phyloP scores from a whole-genome alignment of 2,113 vertebrate genomes.

The Turnix velox region DNA sequence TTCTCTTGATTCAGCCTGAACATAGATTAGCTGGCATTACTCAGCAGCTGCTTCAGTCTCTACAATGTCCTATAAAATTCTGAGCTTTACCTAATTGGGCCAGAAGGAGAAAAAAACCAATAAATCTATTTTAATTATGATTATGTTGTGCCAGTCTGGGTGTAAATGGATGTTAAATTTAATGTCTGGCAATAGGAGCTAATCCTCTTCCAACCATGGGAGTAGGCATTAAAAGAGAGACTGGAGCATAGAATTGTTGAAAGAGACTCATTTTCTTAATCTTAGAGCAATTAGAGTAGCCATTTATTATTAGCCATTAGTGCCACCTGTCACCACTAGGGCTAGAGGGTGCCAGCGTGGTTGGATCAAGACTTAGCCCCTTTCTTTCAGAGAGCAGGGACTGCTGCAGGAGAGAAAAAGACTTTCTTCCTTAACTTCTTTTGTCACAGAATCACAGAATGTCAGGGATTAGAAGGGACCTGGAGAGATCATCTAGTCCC shows the following conservation, averaged over 20 bases:
- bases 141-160: neutral
- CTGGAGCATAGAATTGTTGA: neutral
- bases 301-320: neutral
- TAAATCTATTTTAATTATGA: constrained; percentile 40
- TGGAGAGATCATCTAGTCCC: no score
- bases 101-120: constrained; percentile 20
- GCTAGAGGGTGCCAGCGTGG: neutral
- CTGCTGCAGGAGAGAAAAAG: no score
- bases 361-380: neutral
- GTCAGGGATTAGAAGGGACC: no score
- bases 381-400: neutral
- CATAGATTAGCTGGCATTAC: neutral
- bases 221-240: neutral
- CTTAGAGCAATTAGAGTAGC: neutral
- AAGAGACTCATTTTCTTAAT: neutral
- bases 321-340: neutral
- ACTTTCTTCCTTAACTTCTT: no score
- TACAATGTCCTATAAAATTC: neutral
- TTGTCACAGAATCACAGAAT: no score
- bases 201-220: neutral
- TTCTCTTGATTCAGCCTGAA: no score
- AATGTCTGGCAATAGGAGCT: neutral
- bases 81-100: neutral
- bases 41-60: neutral
- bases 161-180: constrained; percentile 17